A percentile compares a stretch with the other conserved stretches of the same genome.
Conservation (phyloP, 2,113 vertebrate species). For the Perca schrenkii region DNA sequence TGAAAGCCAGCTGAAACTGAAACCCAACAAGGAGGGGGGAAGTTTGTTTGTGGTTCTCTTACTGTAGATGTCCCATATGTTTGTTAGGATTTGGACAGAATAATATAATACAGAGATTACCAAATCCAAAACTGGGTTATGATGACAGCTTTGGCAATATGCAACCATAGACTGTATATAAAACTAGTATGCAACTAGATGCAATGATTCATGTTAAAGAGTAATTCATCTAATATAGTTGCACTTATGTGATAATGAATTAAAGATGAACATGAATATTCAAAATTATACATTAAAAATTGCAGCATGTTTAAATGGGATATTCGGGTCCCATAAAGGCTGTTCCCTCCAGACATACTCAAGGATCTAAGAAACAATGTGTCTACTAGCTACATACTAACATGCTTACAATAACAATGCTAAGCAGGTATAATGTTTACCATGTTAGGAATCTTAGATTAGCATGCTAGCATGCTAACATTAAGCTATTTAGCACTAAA, state of each 20-base stretch:
- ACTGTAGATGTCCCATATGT: neutral
- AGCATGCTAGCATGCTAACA: neutral
- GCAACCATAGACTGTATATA: neutral
- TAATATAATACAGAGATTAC: neutral
- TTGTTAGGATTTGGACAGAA: neutral
- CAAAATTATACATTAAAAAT: too few relatives aligned
- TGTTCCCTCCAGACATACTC: neutral
- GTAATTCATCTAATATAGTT: neutral
- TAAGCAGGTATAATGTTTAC: neutral
- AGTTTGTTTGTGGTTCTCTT: neutral
- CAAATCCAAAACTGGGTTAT: neutral
- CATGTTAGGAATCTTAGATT: neutral
- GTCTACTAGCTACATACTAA: neutral
- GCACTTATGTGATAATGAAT: neutral
- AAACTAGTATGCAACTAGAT: neutral
- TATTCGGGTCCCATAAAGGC: neutral
- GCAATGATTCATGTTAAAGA: too few relatives aligned
- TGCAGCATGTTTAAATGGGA: neutral
- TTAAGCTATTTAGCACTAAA: neutral
- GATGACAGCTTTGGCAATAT: neutral
- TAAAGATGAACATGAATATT: neutral
- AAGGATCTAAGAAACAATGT: neutral
- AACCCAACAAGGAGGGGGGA: neutral
- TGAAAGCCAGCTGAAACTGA: slow-evolving; percentile 26
- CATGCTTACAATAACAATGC: neutral